phyloP scores from a whole-genome alignment of 2,797 vertebrate species.

The Etheostoma perlongum region DNA sequence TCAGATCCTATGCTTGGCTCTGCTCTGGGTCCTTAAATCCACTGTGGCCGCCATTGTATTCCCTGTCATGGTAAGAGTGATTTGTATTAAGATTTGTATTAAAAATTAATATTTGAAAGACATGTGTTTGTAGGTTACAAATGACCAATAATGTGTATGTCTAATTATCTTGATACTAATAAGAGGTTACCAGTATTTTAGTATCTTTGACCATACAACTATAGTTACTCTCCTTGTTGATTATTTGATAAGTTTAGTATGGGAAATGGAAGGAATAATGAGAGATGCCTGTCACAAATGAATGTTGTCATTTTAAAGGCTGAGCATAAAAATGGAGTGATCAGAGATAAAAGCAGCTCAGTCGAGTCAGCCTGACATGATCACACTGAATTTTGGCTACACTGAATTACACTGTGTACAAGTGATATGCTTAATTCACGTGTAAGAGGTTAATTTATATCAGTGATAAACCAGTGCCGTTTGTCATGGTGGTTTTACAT shows the following conservation, averaged over 20 bases:
- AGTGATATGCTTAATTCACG: background rate
- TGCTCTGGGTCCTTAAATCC: constrained; percentile 98
- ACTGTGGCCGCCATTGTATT: constrained; percentile 98
- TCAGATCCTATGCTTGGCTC: constrained; percentile 92
- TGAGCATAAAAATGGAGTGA: too few relatives aligned
- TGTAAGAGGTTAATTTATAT: background rate
- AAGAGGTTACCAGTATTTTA: background rate
- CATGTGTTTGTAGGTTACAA: background rate
- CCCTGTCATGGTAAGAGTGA: constrained; percentile 93
- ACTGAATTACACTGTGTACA: background rate
- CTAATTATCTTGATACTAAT: background rate
- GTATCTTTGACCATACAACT: background rate
- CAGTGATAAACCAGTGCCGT: background rate
- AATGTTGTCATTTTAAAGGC: background rate
- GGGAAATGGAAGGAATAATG: background rate
- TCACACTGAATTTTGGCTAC: background rate
- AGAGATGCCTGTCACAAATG: too few relatives aligned
- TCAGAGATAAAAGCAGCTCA: background rate
- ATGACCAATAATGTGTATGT: background rate
- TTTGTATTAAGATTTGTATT: background rate
- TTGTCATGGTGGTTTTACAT: background rate
- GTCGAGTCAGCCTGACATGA: background rate
- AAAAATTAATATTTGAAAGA: background rate
- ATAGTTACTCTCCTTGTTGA: background rate
- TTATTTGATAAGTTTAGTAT: background rate